Conservation (phyloP, 2,113 vertebrate species). For the Meriones unguiculatus region DNA sequence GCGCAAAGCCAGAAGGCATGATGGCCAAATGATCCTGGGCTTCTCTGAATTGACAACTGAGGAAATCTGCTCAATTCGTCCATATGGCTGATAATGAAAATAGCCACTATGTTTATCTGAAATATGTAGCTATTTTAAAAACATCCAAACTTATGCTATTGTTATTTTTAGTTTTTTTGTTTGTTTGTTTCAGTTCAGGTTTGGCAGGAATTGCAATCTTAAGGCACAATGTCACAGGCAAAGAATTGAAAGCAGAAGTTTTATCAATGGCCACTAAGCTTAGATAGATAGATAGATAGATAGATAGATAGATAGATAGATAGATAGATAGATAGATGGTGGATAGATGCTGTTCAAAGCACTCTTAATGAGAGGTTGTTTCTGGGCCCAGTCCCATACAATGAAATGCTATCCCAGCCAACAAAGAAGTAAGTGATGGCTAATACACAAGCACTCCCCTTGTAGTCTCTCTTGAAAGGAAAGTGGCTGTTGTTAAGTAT, state of each 20-base stretch:
- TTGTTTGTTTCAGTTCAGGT: not conserved
- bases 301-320: conserved; percentile 4
- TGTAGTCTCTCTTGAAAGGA: conserved; percentile 70
- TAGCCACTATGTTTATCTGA: not conserved
- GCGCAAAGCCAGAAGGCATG: not conserved
- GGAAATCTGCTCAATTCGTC: conserved; percentile 1
- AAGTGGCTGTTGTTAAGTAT: conserved; percentile 75
- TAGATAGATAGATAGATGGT: not conserved
- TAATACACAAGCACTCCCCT: conserved; percentile 79
- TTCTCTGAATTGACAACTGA: not conserved
- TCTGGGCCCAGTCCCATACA: conserved; percentile 80
- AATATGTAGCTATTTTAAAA: not conserved
- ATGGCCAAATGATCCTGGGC: not conserved
- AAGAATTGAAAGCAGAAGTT: conserved; percentile 13
- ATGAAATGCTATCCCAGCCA: conserved; percentile 75
- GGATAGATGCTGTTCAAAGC: conserved; percentile 38
- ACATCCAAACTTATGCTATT: not conserved
- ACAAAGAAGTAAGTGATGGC: conserved; percentile 81
- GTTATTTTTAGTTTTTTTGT: not conserved
- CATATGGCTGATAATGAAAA: not conserved
- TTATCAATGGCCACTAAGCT: rapidly evolving
- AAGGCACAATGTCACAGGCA: not conserved
- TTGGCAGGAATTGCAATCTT: not conserved
- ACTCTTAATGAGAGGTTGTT: conserved; percentile 41
- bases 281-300: not conserved